Evolutionary conservation across 2,797 vertebrate genomes (phyloP), one percentile per base, ranked within the genome.

Genomic region (Podarcis siculus): DNA sequence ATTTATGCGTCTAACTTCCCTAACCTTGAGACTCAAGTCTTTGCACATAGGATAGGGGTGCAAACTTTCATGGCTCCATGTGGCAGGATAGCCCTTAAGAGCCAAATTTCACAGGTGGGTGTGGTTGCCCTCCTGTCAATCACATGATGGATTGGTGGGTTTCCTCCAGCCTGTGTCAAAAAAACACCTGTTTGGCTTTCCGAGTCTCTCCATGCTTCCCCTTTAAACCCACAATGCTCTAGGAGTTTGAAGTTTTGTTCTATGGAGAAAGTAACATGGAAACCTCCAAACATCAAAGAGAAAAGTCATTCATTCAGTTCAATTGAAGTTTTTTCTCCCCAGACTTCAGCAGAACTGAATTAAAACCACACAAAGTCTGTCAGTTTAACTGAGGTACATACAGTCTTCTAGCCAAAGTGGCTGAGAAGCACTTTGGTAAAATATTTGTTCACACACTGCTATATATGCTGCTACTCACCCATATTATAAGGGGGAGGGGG

Each of bases 351-450:
- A 39, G 32, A 69, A 17, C 15, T 25, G 21, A 19, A 72, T 55
- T 73, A 58, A 55, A 66, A 15, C 23, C 23, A 66, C 30, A 17
- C 30, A 49, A 49, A 49, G 1, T 19, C n/a, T 61, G 6, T 61
- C 30, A 82, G 7, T 45, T 69, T 42, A n/a, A 42, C 39, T 69
- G 37, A 30, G 37, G 25, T 69, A 17, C 66, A 39, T 67, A 27
- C 66, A 39, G 21, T 84, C 84, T 49, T 15, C 73, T 1, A 55
- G 58, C 0, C 35, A 35, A 4, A 37, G 19, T 0, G 0, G 1
- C 7, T 4, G 10, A n/a, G 2, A 0, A 0, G 79, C 30, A 19
- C 80, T 35, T 17, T 77, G 55, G 55, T 10, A 61, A 83, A 83
- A 71, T 27, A 8, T 12, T 35, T 42, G 13, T 71, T 19, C 66